Evolutionary conservation across 1,140 invertebrate genomes (phyloP), one percentile per base, ranked within the genome.

Genomic region (Pseudomyrmex sp.): DNA sequence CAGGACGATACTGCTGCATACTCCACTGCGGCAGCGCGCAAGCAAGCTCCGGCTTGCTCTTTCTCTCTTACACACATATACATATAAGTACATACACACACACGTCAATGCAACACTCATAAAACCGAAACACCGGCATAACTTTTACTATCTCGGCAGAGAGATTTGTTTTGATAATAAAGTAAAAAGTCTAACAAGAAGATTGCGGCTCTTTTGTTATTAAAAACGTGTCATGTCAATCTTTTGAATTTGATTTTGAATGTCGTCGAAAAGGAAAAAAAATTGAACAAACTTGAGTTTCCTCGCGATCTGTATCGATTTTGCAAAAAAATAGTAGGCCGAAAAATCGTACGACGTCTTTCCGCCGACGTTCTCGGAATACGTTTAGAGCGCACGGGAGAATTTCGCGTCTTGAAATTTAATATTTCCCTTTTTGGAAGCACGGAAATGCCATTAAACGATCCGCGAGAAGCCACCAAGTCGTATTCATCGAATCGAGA

Each of bases 371-470:
- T 12, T 87, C 52, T 59, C 65, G 66, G 84, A 89, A 88, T 88
- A 88, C 75, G 77, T 15, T 52, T 35, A 7, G 35, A 58, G 62
- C 69, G 46, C 23, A 66, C 15, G 23, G 83, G 83, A 18, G 80
- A 76, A 87, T 54, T 85, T 58, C 59, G 9, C 70, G 54, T 68
- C 72, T 52, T 26, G 58, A 69, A 89, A 88, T 88, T 84, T 84
- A 84, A 89, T 89, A 89, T 89, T 82, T 84, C 88, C 75, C 82
- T 86, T 88, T 86, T 83, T 75, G 56, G 52, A 18, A 88, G 87
- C 88, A 88, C 72, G 87, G 87, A 86, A 89, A 89, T 82, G 85
- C 85, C 87, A 86, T 89, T 88, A 89, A 89, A 88, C 85, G 82
- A 82, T 62, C 63, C 66, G 82, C 87, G 82, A 88, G 87, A 82